Percentiles rank a stretch among this genome's conserved stretches.
Conservation (phyloP, 1,140 invertebrate genomes). For the Drosophila sucinea region DNA sequence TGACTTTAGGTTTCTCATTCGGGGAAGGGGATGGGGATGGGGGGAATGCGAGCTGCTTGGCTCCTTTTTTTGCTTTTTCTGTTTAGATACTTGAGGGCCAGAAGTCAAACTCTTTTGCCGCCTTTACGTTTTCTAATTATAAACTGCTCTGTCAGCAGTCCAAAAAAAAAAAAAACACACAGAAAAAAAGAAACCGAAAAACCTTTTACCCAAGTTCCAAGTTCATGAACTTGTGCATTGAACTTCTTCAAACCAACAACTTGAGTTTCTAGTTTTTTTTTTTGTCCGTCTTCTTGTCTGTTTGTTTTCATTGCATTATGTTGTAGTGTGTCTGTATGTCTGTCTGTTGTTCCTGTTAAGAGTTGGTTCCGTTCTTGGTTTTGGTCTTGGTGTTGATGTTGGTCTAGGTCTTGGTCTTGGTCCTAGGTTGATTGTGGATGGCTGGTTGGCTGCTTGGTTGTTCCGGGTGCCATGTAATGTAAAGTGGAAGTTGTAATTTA, state of each 20-base stretch:
- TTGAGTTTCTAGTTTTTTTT: slow-evolving; percentile 47
- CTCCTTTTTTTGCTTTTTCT: slow-evolving; percentile 38
- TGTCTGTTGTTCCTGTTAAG: slow-evolving; percentile 66
- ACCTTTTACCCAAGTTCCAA: slow-evolving; percentile 62
- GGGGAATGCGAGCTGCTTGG: no score
- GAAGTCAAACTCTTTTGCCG: slow-evolving; percentile 45
- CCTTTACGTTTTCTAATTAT: slow-evolving; percentile 70
- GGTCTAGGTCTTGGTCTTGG: background rate
- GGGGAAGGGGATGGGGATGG: no score
- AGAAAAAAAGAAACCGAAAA: slow-evolving; percentile 39
- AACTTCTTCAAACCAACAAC: slow-evolving; percentile 70
- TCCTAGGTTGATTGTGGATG: background rate
- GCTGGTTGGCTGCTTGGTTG: slow-evolving; percentile 1
- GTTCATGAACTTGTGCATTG: slow-evolving; percentile 80
- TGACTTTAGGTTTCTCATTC: slow-evolving; percentile 41
- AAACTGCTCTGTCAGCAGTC: slow-evolving; percentile 74
- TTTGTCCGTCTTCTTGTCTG: slow-evolving; percentile 32
- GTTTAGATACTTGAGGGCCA: slow-evolving; percentile 53
- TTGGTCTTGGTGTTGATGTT: slow-evolving; percentile 21
- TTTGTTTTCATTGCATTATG: slow-evolving; percentile 75
- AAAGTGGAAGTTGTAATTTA: slow-evolving; percentile 81
- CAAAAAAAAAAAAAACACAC: slow-evolving; percentile 26
- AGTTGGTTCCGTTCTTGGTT: slow-evolving; percentile 34
- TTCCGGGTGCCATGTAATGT: slow-evolving; percentile 71
- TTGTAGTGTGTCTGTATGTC: slow-evolving; percentile 46